Conservation (phyloP, 2,888 invertebrate genomes). For the Suillia variegata region DNA sequence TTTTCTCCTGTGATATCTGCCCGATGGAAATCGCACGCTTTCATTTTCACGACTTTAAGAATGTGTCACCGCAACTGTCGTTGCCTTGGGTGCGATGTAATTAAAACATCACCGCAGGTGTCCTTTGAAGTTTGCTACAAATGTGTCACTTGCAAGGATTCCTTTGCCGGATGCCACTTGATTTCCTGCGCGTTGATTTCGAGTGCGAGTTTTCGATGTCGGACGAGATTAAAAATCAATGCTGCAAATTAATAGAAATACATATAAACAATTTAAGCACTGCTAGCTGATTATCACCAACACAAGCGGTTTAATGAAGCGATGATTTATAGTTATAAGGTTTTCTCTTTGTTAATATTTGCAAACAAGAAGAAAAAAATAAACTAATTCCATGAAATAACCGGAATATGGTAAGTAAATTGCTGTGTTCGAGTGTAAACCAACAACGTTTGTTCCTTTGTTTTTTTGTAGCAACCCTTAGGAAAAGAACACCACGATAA, state of each 20-base stretch:
- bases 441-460: too few species aligned
- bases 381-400: too few species aligned
- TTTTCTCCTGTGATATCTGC: too few species aligned
- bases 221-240: slow-evolving; percentile 4
- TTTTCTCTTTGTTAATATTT: too few species aligned
- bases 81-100: slow-evolving; percentile 44
- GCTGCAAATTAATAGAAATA: too few species aligned
- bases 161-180: slow-evolving; percentile 40
- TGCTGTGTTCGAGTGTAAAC: too few species aligned
- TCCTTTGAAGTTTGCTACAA: slow-evolving; percentile 53
- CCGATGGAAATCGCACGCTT: too few species aligned
- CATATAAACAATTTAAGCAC: neutral
- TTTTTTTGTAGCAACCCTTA: slow-evolving; percentile 20
- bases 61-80: too few species aligned
- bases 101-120: slow-evolving; percentile 58
- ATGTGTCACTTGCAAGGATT: slow-evolving; percentile 58
- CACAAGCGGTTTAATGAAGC: slow-evolving; percentile 3
- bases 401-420: too few species aligned
- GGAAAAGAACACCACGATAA: slow-evolving; percentile 20
- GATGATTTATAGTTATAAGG: too few species aligned
- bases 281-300: neutral
- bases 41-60: too few species aligned
- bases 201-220: neutral
- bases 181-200: neutral
- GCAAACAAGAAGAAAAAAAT: too few species aligned